Evolutionary conservation across 2,797 vertebrate genomes (phyloP).

Genomic region (Diceros bicornis): DNA sequence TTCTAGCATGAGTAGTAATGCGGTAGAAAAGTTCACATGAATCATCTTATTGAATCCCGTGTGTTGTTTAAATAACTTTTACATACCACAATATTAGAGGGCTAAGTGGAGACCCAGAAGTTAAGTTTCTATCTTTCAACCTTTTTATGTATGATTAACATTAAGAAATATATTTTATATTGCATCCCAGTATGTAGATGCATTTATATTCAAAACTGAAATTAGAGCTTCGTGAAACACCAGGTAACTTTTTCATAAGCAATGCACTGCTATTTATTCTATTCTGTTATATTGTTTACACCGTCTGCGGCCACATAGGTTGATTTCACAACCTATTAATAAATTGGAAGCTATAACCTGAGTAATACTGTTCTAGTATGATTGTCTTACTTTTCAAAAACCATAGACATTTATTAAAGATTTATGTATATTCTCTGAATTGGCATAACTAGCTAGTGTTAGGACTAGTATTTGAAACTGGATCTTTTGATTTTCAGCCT

Average conservation of each 20-base stretch:
- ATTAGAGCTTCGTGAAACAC: neutral
- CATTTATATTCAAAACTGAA: conserved; percentile 42
- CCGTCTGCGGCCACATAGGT: neutral
- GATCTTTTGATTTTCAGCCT: neutral
- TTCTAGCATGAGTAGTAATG: conserved; percentile 52
- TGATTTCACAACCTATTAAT: neutral
- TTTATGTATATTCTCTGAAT: neutral
- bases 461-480: neutral
- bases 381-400: conserved; percentile 1
- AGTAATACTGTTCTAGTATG: neutral
- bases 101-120: neutral
- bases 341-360: neutral
- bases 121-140: neutral
- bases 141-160: neutral
- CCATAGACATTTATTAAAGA: neutral
- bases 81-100: neutral
- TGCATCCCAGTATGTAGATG: neutral
- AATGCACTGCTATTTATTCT: neutral
- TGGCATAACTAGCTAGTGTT: neutral
- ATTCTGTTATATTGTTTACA: neutral
- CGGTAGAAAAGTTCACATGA: conserved; percentile 48
- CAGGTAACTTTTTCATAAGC: neutral
- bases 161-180: neutral
- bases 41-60: conserved; percentile 34
- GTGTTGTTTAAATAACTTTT: conserved; percentile 49